Conservation (phyloP, 1,140 invertebrate species). For the Ctenoplectra terminalis region DNA sequence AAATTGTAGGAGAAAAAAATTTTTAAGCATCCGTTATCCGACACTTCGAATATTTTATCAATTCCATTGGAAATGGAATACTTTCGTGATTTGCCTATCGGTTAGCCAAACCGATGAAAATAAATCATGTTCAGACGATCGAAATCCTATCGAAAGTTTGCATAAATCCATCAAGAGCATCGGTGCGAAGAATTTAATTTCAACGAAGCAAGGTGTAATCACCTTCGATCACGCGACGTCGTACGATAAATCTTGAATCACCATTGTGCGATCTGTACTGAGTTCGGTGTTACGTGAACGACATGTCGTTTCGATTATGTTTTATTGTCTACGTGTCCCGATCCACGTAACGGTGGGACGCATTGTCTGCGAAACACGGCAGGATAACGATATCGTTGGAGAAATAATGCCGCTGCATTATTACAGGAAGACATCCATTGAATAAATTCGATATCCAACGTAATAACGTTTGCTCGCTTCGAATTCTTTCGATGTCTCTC, state of each 20-base stretch:
- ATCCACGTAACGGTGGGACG: neutral
- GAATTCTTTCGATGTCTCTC: constrained; percentile 17
- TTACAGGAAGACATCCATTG: constrained; percentile 22
- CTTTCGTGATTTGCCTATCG: too few species aligned
- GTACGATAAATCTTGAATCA: neutral
- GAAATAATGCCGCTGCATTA: constrained; percentile 34
- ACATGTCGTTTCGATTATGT: constrained; percentile 12
- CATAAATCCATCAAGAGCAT: neutral
- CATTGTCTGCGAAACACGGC: neutral
- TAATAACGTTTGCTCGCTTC: constrained; percentile 47
- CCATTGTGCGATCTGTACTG: neutral
- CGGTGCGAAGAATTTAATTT: neutral
- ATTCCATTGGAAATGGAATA: too few species aligned
- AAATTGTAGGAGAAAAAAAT: too few species aligned
- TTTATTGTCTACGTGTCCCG: constrained; percentile 3
- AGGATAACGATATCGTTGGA: constrained; percentile 22
- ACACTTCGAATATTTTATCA: too few species aligned
- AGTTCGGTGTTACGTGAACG: neutral
- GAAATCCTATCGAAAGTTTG: neutral
- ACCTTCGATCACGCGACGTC: neutral
- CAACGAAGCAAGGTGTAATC: neutral
- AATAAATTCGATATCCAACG: constrained; percentile 51
- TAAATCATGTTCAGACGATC: too few species aligned
- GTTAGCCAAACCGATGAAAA: too few species aligned
- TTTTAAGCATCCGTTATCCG: too few species aligned